Conservation (phyloP, 2,113 vertebrate species). For the Martes martes region DNA sequence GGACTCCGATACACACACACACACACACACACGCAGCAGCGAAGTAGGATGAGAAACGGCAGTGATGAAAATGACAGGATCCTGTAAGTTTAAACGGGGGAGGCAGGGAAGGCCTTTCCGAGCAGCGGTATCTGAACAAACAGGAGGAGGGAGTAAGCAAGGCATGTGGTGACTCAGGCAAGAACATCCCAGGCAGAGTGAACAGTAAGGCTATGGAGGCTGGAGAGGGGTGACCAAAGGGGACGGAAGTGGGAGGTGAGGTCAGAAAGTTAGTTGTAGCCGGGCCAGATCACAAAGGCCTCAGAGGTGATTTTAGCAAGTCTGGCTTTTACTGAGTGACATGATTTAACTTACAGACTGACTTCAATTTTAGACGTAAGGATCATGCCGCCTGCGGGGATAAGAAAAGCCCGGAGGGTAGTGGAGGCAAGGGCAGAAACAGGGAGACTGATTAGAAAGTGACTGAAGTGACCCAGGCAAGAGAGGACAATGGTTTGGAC, state of each 20-base stretch:
- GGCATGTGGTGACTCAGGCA: accelerated
- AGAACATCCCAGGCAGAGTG: no score
- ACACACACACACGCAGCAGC: background rate
- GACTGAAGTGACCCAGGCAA: background rate
- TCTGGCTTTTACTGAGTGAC: background rate
- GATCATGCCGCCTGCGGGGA: background rate
- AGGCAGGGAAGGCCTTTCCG: background rate
- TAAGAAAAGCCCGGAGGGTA: background rate
- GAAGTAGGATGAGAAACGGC: background rate
- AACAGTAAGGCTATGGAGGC: background rate
- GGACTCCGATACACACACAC: background rate
- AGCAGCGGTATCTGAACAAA: background rate
- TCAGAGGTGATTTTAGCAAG: background rate
- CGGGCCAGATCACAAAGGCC: background rate
- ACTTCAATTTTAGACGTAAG: background rate
- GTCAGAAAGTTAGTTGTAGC: background rate
- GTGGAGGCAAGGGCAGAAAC: background rate
- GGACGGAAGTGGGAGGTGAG: background rate
- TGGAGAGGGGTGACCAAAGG: background rate
- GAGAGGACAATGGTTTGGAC: background rate
- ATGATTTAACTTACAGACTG: background rate
- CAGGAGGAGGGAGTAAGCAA: background rate
- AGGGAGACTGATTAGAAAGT: background rate
- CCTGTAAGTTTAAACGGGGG: background rate
- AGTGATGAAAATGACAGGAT: no score